phyloP scores from a whole-genome alignment of 2,113 vertebrate genomes.

The Cygnus atratus region DNA sequence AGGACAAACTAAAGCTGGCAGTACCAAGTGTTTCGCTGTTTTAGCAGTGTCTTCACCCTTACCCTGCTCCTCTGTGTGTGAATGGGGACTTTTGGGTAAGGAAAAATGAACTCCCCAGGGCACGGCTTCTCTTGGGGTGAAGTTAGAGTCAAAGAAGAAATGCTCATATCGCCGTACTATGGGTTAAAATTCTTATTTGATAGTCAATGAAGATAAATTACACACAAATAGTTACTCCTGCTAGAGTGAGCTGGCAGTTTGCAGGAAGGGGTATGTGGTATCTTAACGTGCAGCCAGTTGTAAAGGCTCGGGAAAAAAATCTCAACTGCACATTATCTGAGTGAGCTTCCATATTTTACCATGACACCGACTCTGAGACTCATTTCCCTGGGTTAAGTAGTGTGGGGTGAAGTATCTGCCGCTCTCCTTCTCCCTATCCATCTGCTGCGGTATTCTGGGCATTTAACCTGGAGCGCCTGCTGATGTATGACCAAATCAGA shows the following conservation, averaged over 20 bases:
- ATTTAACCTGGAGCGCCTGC: slow-evolving; percentile 46
- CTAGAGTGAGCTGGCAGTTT: slow-evolving; percentile 12
- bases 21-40: neutral
- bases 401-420: slow-evolving; percentile 71
- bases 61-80: accelerated
- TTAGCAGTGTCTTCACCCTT: neutral
- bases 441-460: slow-evolving; percentile 56
- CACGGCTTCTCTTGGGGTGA: neutral
- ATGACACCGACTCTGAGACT: slow-evolving; percentile 67
- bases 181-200: slow-evolving; percentile 24
- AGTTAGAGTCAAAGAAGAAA: neutral
- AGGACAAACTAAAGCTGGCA: neutral
- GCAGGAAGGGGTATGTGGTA: neutral
- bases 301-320: slow-evolving; percentile 25
- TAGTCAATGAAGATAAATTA: slow-evolving; percentile 50
- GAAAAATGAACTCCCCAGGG: neutral
- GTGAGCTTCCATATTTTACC: slow-evolving; percentile 77
- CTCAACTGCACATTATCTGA: slow-evolving; percentile 63
- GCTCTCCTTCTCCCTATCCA: slow-evolving; percentile 49
- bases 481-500: slow-evolving; percentile 58
- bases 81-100: neutral
- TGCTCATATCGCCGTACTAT: neutral
- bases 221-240: neutral
- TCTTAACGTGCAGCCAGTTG: slow-evolving; percentile 41
- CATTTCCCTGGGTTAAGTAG: slow-evolving; percentile 72